A percentile compares a stretch with the other conserved stretches of the same genome.
Evolutionary conservation across 2,797 vertebrate species (phyloP).

Genomic region (Prionace glauca): DNA sequence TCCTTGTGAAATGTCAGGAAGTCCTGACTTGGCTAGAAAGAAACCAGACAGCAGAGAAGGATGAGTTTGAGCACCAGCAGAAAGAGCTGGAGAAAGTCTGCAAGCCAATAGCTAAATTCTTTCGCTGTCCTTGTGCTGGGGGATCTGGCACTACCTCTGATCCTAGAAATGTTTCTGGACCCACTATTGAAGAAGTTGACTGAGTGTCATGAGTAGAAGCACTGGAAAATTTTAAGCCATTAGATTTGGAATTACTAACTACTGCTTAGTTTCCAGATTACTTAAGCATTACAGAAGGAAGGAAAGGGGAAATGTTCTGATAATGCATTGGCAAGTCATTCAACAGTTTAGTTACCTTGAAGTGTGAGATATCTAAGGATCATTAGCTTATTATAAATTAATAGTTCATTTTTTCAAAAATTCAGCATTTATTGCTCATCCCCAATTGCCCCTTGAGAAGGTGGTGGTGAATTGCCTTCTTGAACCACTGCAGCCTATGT

Average conservation of each 20-base stretch:
- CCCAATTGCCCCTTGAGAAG: no score
- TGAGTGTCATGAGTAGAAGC: slow-evolving; percentile 48
- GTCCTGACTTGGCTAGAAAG: slow-evolving; percentile 77
- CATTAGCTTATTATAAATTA: background rate
- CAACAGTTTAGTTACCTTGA: background rate
- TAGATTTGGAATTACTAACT: background rate
- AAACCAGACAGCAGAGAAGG: slow-evolving; percentile 85
- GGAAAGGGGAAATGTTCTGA: background rate
- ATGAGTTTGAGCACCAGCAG: slow-evolving; percentile 81
- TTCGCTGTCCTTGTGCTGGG: slow-evolving; percentile 65
- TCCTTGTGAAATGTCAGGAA: slow-evolving; percentile 78
- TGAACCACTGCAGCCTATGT: no score
- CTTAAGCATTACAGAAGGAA: background rate
- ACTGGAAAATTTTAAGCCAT: background rate
- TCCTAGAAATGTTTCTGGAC: slow-evolving; percentile 49
- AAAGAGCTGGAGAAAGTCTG: slow-evolving; percentile 83
- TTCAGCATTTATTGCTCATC: no score
- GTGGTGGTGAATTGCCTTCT: no score
- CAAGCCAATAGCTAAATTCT: slow-evolving; percentile 60
- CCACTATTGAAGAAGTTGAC: slow-evolving; percentile 84
- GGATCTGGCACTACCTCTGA: slow-evolving; percentile 50
- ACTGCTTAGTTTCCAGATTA: background rate
- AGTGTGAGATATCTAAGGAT: background rate
- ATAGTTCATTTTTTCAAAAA: no score
- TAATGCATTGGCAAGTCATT: background rate